Base-by-base conservation (phyloP, 2,797 vertebrate genomes). In the Tragopan temminckii region DNA sequence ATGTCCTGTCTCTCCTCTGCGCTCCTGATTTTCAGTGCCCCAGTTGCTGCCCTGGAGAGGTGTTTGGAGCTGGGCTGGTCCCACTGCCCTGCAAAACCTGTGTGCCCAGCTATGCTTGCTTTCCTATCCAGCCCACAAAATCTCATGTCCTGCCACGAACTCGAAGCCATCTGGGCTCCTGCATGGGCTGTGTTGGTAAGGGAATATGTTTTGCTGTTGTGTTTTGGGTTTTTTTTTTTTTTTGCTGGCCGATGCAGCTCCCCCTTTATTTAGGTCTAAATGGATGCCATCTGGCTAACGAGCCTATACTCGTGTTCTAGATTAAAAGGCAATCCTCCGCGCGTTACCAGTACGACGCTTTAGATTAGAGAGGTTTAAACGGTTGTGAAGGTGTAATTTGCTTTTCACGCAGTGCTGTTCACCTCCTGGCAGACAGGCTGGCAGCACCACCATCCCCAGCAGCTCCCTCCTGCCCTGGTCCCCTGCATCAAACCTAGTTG, bases 201-300 rank as follows among this genome's bases (percentile, higher is more conserved):
- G 75, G 83, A 79, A 88, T 92, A 81, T 7, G 35, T 85, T 91
- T 57, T 68, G 64, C 35, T 81, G 42, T 46, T 46, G 43, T 11
- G 2, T 46, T 46, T 12, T 12, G n/a, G n/a, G n/a, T 21, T 46
- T 21, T 21, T 46, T 21, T 45, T 43, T 46, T 46, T 23, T 9
- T 53, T 43, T 31, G 27, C 64, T 85, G 3, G 1, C 80, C n/a
- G 6, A 7, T 88, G 74, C 78, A 63, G 75, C 68, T 93, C 21
- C 68, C 86, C 61, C 68, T 87, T 91, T 95, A 91, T 91, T 95
- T 87, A 80, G 53, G 61, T 92, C 91, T 90, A 96, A 96, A 95
- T 93, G 88, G 86, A 90, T 88, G 94, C 91, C 96, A 94, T 93
- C 92, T 96, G 96, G 83, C 90, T 95, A 96, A 94, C 38, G 80